Evolutionary conservation across 1,140 invertebrate species (phyloP), one percentile per base, ranked within the genome.

Genomic region (Centruroides vittatus): DNA sequence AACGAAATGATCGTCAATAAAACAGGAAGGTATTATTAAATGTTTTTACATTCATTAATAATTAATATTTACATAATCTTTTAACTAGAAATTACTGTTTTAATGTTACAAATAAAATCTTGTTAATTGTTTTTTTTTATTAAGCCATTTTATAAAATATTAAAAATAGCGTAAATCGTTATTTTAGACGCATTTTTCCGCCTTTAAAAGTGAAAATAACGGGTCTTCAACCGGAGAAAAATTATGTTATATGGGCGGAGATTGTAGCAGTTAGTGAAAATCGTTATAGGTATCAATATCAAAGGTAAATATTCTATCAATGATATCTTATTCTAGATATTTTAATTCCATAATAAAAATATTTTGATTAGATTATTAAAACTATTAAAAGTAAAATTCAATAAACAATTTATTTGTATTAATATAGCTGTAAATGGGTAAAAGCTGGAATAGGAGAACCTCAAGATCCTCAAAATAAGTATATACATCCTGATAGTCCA

Each of bases 401-500:
- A 41, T 41, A 6, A 41, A 6, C 41, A 8, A 8, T 41, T 8
- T 41, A 5, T 41, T 41, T 36, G 23, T 41, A 41, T 41, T 6
- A 41, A 41, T 6, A 41, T 57, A 76, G 74, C 58, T 78, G 73
- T 5, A 77, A 74, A 61, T 80, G 80, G 79, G 76, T 80, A 35
- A 76, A 78, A 49, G 75, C 73, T 36, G 91, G 91, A 54, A 91
- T 93, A 68, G 89, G 89, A 0, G 91, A 94, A 75, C 88, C 91
- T 34, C 85, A 93, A 49, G 93, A 91, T 55, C 92, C 93, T 0
- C 91, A 92, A 0, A 77, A 94, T 61, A 93, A 96, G 61, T 93
- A 98, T 75, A 87, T 98, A 46, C 94, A 98, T 75, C 92, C 93
- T 0, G 95, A 98, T 73, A 95, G 91, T 11, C 93, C 94, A 0